Evolutionary conservation across 2,888 invertebrate genomes (phyloP).

Genomic region (Callosobruchus maculatus): DNA sequence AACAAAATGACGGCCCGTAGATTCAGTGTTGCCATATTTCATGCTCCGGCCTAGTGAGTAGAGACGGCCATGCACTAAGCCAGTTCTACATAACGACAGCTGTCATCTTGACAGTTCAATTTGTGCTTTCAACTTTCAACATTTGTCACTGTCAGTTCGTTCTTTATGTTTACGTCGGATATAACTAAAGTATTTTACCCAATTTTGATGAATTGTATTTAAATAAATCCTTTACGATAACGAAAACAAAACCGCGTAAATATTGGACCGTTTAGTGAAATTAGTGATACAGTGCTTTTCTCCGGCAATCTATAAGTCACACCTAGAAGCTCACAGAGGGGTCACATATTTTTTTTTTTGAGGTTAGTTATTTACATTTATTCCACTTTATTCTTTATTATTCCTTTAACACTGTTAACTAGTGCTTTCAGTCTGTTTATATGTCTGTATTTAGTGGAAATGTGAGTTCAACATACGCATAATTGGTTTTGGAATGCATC

Average conservation of each 20-base stretch:
- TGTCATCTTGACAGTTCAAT: not conserved
- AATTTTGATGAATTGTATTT: not conserved
- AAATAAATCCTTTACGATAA: not conserved
- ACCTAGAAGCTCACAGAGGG: not conserved
- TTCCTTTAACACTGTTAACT: not conserved
- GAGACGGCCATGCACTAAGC: not conserved
- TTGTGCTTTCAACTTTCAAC: not conserved
- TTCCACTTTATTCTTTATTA: not conserved
- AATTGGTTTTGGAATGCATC: not conserved
- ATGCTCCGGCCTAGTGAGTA: no score
- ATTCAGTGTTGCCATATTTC: no score
- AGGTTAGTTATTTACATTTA: not conserved
- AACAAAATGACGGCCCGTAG: no score
- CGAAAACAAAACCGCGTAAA: not conserved
- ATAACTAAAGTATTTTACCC: not conserved
- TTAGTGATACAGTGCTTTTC: not conserved
- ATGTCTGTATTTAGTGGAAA: not conserved
- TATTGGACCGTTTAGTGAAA: not conserved
- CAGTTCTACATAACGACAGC: not conserved
- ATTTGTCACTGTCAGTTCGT: not conserved
- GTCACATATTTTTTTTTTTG: not conserved
- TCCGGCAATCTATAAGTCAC: not conserved
- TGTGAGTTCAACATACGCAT: not conserved
- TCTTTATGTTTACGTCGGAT: not conserved
- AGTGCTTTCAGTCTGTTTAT: not conserved